phyloP scores from a whole-genome alignment of 2,888 invertebrate species.

The Drosophila pseudotalamancana region DNA sequence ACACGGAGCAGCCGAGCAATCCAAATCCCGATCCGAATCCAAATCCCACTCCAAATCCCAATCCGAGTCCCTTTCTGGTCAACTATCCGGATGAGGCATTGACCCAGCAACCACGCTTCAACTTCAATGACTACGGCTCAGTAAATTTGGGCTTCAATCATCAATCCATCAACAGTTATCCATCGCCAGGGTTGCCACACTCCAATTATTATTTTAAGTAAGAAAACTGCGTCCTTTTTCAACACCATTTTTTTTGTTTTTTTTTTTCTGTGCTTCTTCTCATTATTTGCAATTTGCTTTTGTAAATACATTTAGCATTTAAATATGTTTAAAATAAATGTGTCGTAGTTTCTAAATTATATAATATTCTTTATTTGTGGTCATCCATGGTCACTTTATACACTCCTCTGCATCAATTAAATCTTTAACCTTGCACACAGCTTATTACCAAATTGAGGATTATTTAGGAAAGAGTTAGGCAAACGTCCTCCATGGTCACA shows the following conservation, averaged over 20 bases:
- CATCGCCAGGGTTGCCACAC: conserved; percentile 27
- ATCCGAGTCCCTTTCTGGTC: conserved; percentile 28
- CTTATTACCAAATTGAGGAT: too few relatives aligned
- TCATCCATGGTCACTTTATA: not conserved
- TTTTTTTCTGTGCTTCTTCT: conserved; percentile 6
- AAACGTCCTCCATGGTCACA: too few relatives aligned
- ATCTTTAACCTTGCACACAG: too few relatives aligned
- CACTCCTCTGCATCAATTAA: too few relatives aligned
- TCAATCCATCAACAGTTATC: conserved; percentile 15
- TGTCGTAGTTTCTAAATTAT: conserved; percentile 31
- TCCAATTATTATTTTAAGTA: conserved; percentile 38
- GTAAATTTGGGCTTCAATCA: conserved; percentile 8
- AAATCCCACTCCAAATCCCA: not conserved
- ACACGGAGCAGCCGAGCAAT: not conserved
- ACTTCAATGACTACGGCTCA: conserved; percentile 11
- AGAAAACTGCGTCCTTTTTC: not conserved
- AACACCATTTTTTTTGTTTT: not conserved
- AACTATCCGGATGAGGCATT: conserved; percentile 38
- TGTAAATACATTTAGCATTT: conserved; percentile 22
- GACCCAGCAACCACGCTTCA: conserved; percentile 1
- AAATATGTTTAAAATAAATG: conserved; percentile 7
- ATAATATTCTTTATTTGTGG: not conserved
- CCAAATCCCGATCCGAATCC: not conserved
- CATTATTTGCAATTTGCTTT: conserved; percentile 3
- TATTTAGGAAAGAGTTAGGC: too few relatives aligned